phyloP scores from a whole-genome alignment of 2,888 invertebrate species.

The Euclidia mi region DNA sequence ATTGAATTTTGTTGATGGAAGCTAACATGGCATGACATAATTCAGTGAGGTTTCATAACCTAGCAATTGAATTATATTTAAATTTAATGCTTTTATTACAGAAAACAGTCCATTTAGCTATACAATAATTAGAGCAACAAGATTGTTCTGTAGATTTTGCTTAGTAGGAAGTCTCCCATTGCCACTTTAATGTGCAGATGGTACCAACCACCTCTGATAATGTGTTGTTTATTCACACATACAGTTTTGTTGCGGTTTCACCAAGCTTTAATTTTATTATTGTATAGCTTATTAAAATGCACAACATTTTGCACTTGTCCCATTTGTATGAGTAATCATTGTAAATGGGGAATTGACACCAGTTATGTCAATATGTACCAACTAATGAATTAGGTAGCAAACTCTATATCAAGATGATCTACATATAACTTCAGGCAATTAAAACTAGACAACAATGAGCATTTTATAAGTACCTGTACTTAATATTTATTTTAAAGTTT shows the following conservation, averaged over 20 bases:
- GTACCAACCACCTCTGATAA: slow-evolving; percentile 31
- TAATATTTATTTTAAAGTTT: too few relatives aligned
- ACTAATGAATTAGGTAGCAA: too few relatives aligned
- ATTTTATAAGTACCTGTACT: too few relatives aligned
- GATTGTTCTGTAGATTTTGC: slow-evolving; percentile 47
- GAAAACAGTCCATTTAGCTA: slow-evolving; percentile 24
- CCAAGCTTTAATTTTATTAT: slow-evolving; percentile 34
- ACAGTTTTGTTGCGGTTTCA: slow-evolving; percentile 84
- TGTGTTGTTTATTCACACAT: slow-evolving; percentile 16
- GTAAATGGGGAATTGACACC: too few relatives aligned
- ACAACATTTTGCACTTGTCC: too few relatives aligned
- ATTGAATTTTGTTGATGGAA: slow-evolving; percentile 61
- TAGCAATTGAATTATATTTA: slow-evolving; percentile 13
- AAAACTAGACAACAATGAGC: too few relatives aligned
- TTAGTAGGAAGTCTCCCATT: slow-evolving; percentile 69
- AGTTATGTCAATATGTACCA: too few relatives aligned
- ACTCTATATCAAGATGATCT: too few relatives aligned
- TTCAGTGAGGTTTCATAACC: slow-evolving; percentile 69
- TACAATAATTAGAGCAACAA: slow-evolving; percentile 46
- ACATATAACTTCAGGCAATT: too few relatives aligned
- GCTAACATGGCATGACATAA: slow-evolving; percentile 12
- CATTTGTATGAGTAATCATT: not conserved
- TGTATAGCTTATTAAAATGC: slow-evolving; percentile 3
- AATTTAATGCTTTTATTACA: slow-evolving; percentile 26
- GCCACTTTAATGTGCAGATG: slow-evolving; percentile 38